These are phyloP conservation scores for Drosophila azteca DNA, from an alignment of 1,140 invertebrate species.

Conservation along the genomic window DNA sequence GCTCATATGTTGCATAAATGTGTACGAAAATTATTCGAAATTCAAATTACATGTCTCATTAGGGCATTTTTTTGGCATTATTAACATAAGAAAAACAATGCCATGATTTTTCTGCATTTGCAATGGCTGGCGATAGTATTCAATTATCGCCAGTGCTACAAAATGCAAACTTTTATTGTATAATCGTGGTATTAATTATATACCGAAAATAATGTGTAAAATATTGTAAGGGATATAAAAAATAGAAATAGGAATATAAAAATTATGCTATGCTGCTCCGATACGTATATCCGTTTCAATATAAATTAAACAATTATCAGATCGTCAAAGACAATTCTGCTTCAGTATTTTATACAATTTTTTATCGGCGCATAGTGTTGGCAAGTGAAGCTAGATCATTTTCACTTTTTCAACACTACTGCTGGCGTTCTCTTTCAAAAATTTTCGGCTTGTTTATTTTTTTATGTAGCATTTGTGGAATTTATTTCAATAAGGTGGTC, in stretches of 20 bases:
- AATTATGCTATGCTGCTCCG: no score
- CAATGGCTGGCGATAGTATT: slow-evolving; percentile 42
- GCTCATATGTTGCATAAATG: slow-evolving; percentile 1
- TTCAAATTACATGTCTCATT: slow-evolving; percentile 48
- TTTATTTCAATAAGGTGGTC: neutral
- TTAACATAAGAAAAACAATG: slow-evolving; percentile 42
- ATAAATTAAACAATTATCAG: no score
- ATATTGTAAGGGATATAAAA: no score
- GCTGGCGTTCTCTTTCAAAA: slow-evolving; percentile 41
- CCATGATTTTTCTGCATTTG: slow-evolving; percentile 43
- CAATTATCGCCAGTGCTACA: slow-evolving; percentile 7
- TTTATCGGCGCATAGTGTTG: slow-evolving; percentile 4
- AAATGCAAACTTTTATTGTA: neutral
- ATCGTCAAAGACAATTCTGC: no score
- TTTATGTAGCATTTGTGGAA: neutral
- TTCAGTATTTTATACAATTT: no score
- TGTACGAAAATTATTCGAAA: slow-evolving; percentile 31
- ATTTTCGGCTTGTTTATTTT: slow-evolving; percentile 42
- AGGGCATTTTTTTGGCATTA: slow-evolving; percentile 36
- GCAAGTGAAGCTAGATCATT: neutral
- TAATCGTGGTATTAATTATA: neutral
- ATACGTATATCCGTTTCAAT: no score
- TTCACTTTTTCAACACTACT: slow-evolving; percentile 25
- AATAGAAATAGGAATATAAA: no score
- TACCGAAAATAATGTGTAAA: neutral